A percentile compares a stretch with the other conserved stretches of the same genome.
These are phyloP conservation scores for Lepisosteus oculatus DNA, from an alignment of 2,113 vertebrate genomes.

Conservation along the genomic window DNA sequence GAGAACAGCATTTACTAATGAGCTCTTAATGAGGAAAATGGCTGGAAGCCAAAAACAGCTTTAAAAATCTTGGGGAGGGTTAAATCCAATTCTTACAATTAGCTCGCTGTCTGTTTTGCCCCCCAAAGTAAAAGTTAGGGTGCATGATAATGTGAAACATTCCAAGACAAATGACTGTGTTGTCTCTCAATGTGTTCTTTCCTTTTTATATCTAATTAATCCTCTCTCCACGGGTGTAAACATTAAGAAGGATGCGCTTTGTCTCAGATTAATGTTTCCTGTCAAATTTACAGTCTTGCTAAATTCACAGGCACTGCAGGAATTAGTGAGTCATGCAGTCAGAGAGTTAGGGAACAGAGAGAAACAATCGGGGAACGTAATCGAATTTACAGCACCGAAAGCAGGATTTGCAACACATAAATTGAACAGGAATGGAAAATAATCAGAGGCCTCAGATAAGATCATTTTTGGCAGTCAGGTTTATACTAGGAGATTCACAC, in stretches of 20 bases:
- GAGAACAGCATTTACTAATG: background rate
- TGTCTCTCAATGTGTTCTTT: slow-evolving; percentile 42
- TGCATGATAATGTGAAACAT: slow-evolving; percentile 7
- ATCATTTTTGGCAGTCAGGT: too few relatives aligned
- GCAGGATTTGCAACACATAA: too few relatives aligned
- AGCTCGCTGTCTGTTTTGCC: background rate
- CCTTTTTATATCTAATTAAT: slow-evolving; percentile 54
- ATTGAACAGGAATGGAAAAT: too few relatives aligned
- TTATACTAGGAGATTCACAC: too few relatives aligned
- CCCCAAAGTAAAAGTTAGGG: background rate
- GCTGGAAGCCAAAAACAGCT: background rate
- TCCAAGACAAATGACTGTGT: slow-evolving; percentile 46
- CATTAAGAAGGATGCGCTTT: slow-evolving; percentile 41
- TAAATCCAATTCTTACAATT: background rate
- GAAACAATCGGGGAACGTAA: too few relatives aligned
- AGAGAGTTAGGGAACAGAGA: too few relatives aligned
- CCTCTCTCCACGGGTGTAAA: slow-evolving; percentile 44
- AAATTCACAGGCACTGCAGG: slow-evolving; percentile 37
- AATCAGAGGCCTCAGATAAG: too few relatives aligned
- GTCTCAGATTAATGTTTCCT: slow-evolving; percentile 48
- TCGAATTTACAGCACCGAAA: too few relatives aligned
- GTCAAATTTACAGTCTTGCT: slow-evolving; percentile 47
- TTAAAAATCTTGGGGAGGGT: background rate
- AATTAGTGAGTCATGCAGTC: slow-evolving; percentile 9
- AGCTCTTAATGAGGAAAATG: background rate